Evolutionary conservation across 1,140 invertebrate species (phyloP).

Genomic region (Melanaphis sacchari): DNA sequence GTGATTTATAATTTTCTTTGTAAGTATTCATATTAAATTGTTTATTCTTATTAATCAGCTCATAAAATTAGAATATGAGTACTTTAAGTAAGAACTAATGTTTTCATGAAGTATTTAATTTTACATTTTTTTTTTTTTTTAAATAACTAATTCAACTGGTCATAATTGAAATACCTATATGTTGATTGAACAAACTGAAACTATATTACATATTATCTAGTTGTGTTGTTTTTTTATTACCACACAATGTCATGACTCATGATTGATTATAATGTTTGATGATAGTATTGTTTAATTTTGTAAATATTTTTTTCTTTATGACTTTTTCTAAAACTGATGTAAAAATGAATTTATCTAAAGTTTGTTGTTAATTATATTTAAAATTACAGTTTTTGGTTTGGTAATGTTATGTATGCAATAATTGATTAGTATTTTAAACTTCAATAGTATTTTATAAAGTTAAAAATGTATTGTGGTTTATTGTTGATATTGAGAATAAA

Average conservation of each 20-base stretch:
- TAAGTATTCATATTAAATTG: neutral
- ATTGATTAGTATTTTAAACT: too few species aligned
- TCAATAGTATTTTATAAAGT: too few species aligned
- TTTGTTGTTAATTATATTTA: neutral
- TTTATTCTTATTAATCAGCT: neutral
- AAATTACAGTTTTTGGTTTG: too few species aligned
- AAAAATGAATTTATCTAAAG: neutral
- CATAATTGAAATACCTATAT: neutral
- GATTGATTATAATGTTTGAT: neutral
- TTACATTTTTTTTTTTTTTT: neutral
- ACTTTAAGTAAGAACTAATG: neutral
- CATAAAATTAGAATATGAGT: neutral
- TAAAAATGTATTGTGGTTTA: too few species aligned
- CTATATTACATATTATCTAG: neutral
- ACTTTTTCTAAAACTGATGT: neutral
- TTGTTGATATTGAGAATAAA: too few species aligned
- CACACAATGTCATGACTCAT: neutral
- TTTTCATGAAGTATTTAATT: neutral
- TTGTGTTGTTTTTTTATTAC: neutral
- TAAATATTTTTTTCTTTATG: neutral
- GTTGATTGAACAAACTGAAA: neutral
- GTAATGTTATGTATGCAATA: too few species aligned
- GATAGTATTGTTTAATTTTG: neutral
- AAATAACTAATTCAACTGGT: neutral
- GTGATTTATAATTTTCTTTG: neutral